A percentile compares a stretch with the other conserved stretches of the same genome.
phyloP scores from a whole-genome alignment of 2,797 vertebrate species.

The Nyctalus aviator region DNA sequence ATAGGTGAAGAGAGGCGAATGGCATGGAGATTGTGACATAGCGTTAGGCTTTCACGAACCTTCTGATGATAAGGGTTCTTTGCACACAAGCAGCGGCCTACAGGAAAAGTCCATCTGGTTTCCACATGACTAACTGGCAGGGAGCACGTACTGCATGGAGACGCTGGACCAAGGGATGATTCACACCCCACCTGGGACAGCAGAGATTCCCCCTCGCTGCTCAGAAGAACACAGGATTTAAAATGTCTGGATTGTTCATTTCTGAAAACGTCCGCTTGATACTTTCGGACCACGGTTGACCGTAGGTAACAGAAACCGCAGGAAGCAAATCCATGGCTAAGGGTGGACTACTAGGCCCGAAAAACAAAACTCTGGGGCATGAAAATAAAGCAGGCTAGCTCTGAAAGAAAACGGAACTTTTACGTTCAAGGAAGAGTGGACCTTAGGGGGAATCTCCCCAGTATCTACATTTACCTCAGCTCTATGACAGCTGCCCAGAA shows the following conservation, averaged over 20 bases:
- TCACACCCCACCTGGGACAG: background rate
- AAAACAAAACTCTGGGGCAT: background rate
- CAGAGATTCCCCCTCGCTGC: background rate
- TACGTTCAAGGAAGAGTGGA: background rate
- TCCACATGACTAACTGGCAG: background rate
- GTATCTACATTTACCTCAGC: background rate
- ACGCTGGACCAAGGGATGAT: background rate
- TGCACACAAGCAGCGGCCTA: background rate
- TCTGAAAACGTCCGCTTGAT: background rate
- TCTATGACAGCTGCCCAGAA: background rate
- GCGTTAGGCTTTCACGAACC: background rate
- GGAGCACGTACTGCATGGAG: background rate
- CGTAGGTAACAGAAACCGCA: background rate
- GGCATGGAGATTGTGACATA: background rate
- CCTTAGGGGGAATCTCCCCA: constrained; percentile 34
- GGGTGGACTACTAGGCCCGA: background rate
- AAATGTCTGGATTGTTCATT: background rate
- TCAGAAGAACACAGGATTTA: background rate
- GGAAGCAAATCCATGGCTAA: background rate
- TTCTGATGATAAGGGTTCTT: background rate
- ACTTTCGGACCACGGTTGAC: background rate
- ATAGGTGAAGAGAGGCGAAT: background rate
- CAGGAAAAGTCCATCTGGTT: background rate
- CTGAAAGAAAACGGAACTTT: constrained; percentile 48
- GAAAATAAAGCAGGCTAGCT: constrained; percentile 8